These are phyloP conservation scores for Hedychridium roseum DNA, from an alignment of 2,888 invertebrate species.

Conservation along the genomic window DNA sequence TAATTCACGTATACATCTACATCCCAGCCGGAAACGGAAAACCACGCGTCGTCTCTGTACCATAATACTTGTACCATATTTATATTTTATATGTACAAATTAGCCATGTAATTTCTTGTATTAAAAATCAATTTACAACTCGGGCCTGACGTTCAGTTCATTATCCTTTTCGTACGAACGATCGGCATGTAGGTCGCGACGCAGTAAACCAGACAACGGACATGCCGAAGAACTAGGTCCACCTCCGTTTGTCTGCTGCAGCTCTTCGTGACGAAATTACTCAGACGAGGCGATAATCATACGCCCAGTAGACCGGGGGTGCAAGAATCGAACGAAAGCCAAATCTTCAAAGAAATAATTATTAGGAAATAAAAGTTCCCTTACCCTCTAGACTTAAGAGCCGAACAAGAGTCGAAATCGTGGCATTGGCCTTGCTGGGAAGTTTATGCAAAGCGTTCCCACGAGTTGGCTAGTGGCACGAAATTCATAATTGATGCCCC, in stretches of 20 bases:
- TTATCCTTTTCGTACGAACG: no score
- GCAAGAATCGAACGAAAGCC: no score
- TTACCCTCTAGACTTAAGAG: no score
- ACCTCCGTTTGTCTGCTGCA: constrained; percentile 38
- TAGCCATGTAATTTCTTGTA: constrained; percentile 63
- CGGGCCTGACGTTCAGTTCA: no score
- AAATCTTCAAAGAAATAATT: no score
- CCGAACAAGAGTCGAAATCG: no score
- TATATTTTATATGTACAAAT: constrained; percentile 64
- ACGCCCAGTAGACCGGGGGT: no score
- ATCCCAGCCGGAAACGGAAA: constrained; percentile 34
- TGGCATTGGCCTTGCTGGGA: no score
- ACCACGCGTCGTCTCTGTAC: constrained; percentile 55
- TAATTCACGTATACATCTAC: constrained; percentile 36
- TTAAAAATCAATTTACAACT: constrained; percentile 62
- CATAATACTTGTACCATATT: constrained; percentile 62
- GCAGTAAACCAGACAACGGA: constrained; percentile 20
- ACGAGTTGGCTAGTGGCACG: no score
- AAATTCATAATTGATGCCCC: no score
- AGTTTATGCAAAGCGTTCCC: no score
- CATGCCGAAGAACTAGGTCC: constrained; percentile 43
- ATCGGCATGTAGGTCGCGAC: constrained; percentile 27
- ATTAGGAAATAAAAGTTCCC: no score
- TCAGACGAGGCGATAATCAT: constrained; percentile 15
- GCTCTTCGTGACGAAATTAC: constrained; percentile 34